These are phyloP conservation scores for Metallyticus violacea DNA, from an alignment of 2,888 invertebrate species.

Conservation along the genomic window DNA sequence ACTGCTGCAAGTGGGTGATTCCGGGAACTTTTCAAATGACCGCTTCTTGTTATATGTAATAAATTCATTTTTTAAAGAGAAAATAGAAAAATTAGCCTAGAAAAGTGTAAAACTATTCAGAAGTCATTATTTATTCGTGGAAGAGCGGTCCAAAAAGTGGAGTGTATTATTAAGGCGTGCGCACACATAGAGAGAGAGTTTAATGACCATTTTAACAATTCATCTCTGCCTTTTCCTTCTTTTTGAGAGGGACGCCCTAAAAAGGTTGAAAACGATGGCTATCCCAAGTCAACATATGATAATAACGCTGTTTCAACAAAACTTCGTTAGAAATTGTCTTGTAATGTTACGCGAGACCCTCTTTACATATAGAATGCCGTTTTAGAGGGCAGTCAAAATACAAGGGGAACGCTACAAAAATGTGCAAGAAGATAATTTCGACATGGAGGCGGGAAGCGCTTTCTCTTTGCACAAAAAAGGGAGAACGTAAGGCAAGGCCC, in stretches of 20 bases:
- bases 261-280: neutral
- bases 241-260: neutral
- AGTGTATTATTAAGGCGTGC: neutral
- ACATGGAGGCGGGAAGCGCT: too few species aligned
- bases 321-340: slow-evolving; percentile 14
- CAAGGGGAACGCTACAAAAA: neutral
- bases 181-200: neutral
- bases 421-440: slow-evolving; percentile 5
- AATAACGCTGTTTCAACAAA: slow-evolving; percentile 8
- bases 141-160: neutral
- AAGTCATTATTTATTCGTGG: neutral
- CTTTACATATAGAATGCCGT: slow-evolving; percentile 16
- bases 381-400: slow-evolving; percentile 13
- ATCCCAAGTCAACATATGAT: neutral
- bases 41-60: neutral
- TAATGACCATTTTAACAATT: neutral
- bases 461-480: neutral
- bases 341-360: neutral
- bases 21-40: too few species aligned
- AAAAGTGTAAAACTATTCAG: neutral
- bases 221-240: neutral
- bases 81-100: neutral
- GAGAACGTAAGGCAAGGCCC: neutral
- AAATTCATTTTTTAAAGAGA: neutral
- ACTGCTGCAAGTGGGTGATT: too few species aligned